phyloP scores from a whole-genome alignment of 2,888 invertebrate species.

The Euzetes globulus region DNA sequence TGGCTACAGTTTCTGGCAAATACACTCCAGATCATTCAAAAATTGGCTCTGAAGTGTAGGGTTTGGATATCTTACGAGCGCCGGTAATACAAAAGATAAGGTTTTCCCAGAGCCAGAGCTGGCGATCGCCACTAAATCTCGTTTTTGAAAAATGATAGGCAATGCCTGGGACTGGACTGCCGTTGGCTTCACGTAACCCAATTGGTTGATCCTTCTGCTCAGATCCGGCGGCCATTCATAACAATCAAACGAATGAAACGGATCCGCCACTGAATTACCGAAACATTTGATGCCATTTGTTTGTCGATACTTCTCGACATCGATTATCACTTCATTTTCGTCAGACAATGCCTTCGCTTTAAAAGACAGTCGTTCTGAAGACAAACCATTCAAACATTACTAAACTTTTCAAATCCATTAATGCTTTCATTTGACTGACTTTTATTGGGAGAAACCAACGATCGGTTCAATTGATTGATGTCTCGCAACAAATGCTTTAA shows the following conservation, averaged over 20 bases:
- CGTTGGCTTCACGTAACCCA: conserved; percentile 24
- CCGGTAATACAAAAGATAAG: conserved; percentile 45
- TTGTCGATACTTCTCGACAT: background rate
- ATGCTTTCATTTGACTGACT: too few relatives aligned
- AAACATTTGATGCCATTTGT: conserved; percentile 22
- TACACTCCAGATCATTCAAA: too few relatives aligned
- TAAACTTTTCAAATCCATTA: too few relatives aligned
- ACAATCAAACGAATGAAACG: conserved; percentile 10
- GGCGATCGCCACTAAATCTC: conserved; percentile 49
- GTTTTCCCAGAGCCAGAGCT: conserved; percentile 52
- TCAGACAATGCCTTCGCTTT: background rate
- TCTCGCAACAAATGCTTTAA: too few relatives aligned
- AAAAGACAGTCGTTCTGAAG: background rate
- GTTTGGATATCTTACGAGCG: background rate
- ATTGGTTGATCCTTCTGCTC: background rate
- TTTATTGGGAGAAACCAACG: too few relatives aligned
- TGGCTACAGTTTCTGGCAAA: background rate
- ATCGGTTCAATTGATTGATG: too few relatives aligned
- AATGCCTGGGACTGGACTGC: conserved; percentile 26
- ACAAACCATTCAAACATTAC: too few relatives aligned
- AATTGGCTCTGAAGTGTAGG: too few relatives aligned
- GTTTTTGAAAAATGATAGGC: conserved; percentile 10
- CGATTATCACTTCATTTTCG: background rate
- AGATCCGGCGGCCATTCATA: conserved; percentile 14
- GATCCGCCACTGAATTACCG: background rate